phyloP scores from a whole-genome alignment of 2,888 invertebrate genomes.

The Drosophila stalkeri region DNA sequence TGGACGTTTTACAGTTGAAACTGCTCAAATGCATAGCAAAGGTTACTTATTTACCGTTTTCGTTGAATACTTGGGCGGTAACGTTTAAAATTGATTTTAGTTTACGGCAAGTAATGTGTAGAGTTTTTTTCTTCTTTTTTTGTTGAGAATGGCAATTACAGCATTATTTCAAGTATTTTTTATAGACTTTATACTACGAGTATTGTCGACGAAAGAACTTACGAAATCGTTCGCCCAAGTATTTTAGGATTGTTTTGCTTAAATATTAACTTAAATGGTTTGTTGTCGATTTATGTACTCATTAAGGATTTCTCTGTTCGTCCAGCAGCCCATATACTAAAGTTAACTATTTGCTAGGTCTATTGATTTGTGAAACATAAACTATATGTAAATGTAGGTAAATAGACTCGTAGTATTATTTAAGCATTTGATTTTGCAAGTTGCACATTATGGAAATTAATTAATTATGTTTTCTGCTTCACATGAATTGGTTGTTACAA shows the following conservation, averaged over 20 bases:
- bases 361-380: conserved; percentile 45
- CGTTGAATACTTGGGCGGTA: conserved; percentile 37
- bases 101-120: conserved; percentile 41
- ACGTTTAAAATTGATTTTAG: conserved; percentile 14
- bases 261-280: conserved; percentile 35
- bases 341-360: conserved; percentile 48
- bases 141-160: conserved; percentile 14
- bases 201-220: conserved; percentile 18
- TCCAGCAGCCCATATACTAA: conserved; percentile 39
- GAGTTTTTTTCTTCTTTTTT: background rate
- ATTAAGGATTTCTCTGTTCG: conserved; percentile 16
- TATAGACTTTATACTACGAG: conserved; percentile 18
- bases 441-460: conserved; percentile 44
- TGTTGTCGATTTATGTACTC: conserved; percentile 20
- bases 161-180: conserved; percentile 1
- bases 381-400: conserved; percentile 25
- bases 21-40: conserved; percentile 54
- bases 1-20: conserved; percentile 50
- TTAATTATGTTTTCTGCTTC: conserved; percentile 9
- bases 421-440: conserved; percentile 29
- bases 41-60: conserved; percentile 16
- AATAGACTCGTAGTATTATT: conserved; percentile 39
- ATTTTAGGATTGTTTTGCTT: conserved; percentile 25
- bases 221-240: conserved; percentile 28
- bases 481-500: conserved; percentile 10